phyloP scores from a whole-genome alignment of 2,888 invertebrate species.

The Tenthredo amoena region DNA sequence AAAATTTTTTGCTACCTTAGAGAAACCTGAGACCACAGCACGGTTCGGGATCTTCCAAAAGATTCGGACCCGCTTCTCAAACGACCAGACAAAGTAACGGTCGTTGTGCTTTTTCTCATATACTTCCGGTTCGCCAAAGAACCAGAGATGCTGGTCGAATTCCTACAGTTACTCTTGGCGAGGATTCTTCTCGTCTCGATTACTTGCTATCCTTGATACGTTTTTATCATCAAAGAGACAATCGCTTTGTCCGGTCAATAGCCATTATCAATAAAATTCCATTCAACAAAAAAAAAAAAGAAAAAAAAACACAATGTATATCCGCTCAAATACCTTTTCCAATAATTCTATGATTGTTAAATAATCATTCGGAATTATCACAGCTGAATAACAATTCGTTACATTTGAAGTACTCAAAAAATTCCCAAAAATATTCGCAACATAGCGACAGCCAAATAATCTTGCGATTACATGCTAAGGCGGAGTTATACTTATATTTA shows the following conservation, averaged over 20 bases:
- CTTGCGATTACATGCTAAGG: background rate
- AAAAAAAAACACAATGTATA: background rate
- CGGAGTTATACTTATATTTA: background rate
- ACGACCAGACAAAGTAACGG: conserved; percentile 27
- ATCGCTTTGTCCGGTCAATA: background rate
- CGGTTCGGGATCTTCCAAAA: background rate
- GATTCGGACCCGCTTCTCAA: background rate
- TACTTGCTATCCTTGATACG: background rate
- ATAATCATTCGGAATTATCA: background rate
- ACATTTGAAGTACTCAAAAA: background rate
- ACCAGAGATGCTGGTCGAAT: conserved; percentile 2
- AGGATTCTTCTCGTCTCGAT: conserved; percentile 30
- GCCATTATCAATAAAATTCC: background rate
- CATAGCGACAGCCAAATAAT: too few species aligned
- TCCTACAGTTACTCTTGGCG: conserved; percentile 31
- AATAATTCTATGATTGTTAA: background rate
- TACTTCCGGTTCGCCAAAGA: conserved; percentile 25
- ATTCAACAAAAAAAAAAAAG: background rate
- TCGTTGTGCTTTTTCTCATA: conserved; percentile 28
- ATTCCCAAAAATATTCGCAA: too few species aligned
- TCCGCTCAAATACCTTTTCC: background rate
- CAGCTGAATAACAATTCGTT: background rate
- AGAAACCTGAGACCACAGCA: conserved; percentile 22
- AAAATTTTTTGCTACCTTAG: background rate
- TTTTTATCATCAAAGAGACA: conserved; percentile 29